Base-by-base conservation (phyloP, 2,113 vertebrate species). In the Junco hyemalis region DNA sequence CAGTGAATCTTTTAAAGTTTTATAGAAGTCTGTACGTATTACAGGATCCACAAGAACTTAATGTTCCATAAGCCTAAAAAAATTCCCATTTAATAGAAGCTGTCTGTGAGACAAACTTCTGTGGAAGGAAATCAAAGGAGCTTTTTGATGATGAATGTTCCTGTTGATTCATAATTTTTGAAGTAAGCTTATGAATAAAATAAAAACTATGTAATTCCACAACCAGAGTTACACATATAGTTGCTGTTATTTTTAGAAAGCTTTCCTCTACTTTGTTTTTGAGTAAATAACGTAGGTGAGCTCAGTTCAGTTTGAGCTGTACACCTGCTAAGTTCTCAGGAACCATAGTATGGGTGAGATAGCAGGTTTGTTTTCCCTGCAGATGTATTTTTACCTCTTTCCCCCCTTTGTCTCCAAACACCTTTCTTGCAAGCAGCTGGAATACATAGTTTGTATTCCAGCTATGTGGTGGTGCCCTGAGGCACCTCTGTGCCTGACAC, bases 401-500 rank as follows among this genome's bases (percentile, higher is more conserved):
- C 4, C 22, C 2, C 2, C 7, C 11, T 50, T 76, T 79, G 61
- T 80, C 16, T 90, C 35, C 25, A 57, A 12, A 31, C 16, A 31
- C 20, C 33, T 56, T 65, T 65, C 35, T 87, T 85, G 47, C 33
- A 70, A 74, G 50, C 29, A 56, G 56, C 56, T 45, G 29, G 80
- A 40, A 40, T 40, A 40, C 38, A 40, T 40, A 40, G 38, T 40
- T 40, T 40, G 38, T 40, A n/a, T 87, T 76, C 33, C 40, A 65
- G 0, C 8, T 54, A 25, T 70, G 50, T 73, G 4, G 4, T 59
- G 3, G 16, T 4, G 1, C 68, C 3, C 1, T 82, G 21, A 44
- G 54, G 26, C 1, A 0, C 31, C 68, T 48, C 1, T 15, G 14
- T 42, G 53, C 42, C 76, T 63, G 53, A 48, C 6, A 25, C 29